Percentiles rank a stretch among this genome's conserved stretches.
phyloP scores from a whole-genome alignment of 2,113 vertebrate species.

The Myiagra hebetior region DNA sequence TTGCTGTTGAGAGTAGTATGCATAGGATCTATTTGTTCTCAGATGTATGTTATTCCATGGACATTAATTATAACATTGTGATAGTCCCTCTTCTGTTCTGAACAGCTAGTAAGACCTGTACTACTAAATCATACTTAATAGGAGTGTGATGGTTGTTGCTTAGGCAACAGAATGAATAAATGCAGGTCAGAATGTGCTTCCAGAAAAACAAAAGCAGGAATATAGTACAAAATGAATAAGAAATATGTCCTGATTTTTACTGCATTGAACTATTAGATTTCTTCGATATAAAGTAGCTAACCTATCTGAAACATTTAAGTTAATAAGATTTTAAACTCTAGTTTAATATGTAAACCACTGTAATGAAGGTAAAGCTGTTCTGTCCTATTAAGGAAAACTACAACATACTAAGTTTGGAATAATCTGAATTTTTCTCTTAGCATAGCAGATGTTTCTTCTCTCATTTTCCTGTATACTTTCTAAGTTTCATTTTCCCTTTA shows the following conservation, averaged over 20 bases:
- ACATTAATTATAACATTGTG: constrained; percentile 63
- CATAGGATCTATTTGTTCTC: neutral
- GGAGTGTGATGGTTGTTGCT: constrained; percentile 81
- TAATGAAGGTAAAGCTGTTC: constrained; percentile 1
- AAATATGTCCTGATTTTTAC: constrained; percentile 42
- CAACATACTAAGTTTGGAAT: neutral
- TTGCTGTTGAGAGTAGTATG: neutral
- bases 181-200: constrained; percentile 81
- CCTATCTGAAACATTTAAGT: neutral
- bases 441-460: neutral
- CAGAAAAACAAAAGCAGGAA: constrained; percentile 70
- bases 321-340: neutral
- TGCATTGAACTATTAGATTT: constrained; percentile 28
- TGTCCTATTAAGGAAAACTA: neutral
- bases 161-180: constrained; percentile 87
- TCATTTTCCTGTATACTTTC: neutral
- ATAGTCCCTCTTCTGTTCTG: constrained; percentile 59
- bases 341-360: neutral
- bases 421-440: constrained; percentile 8
- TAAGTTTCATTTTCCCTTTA: neutral
- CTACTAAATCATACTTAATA: constrained; percentile 75
- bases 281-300: neutral
- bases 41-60: constrained; percentile 16
- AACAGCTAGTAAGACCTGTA: constrained; percentile 69
- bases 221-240: constrained; percentile 23